Evolutionary conservation across 1,140 invertebrate genomes (phyloP), one percentile per base, ranked within the genome.

Genomic region (Drosophila watanabei): DNA sequence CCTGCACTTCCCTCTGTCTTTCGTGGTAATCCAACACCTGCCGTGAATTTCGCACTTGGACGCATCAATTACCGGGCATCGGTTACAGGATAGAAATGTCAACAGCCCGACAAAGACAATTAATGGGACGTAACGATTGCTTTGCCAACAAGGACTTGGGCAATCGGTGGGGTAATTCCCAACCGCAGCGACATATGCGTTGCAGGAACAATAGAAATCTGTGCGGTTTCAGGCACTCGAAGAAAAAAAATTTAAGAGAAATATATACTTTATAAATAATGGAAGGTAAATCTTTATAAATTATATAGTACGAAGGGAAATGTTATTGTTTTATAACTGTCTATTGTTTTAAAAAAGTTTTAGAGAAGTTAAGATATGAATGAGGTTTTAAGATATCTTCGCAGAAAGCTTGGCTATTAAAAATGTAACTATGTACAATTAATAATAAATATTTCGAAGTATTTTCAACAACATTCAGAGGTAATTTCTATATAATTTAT

Each of bases 121-220:
- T 69, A 90, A 89, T 89, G 85, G 69, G 33, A 79, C 82, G 86
- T 90, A 89, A 90, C 85, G 63, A 64, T 81, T 79, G 77, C 76
- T 79, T 41, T 79, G 78, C 45, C 61, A 85, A 65, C 69, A 84
- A 33, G 48, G 43, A 54, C 58, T 56, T n/a, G 51, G 56, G 73
- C 82, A 80, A 78, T 78, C 61, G 71, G 24, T 35, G 39, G 49
- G 18, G 32, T 64, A 71, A 69, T 54, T 68, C 9, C 33, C 51
- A 49, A 41, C 11, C 48, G 52, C 32, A 58, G 51, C 46, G 51
- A 68, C 84, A 88, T 84, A 88, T 88, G 84, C 59, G 75, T 66
- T 59, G 48, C 49, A 63, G 69, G 57, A 78, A 84, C 64, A 68
- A 81, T 33, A 32, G 51, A 75, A 85, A 90, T 89, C 75, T 90